Percentiles rank a stretch among this genome's conserved stretches.
Evolutionary conservation across 2,888 invertebrate genomes (phyloP).

Genomic region (Tethea ocularis): DNA sequence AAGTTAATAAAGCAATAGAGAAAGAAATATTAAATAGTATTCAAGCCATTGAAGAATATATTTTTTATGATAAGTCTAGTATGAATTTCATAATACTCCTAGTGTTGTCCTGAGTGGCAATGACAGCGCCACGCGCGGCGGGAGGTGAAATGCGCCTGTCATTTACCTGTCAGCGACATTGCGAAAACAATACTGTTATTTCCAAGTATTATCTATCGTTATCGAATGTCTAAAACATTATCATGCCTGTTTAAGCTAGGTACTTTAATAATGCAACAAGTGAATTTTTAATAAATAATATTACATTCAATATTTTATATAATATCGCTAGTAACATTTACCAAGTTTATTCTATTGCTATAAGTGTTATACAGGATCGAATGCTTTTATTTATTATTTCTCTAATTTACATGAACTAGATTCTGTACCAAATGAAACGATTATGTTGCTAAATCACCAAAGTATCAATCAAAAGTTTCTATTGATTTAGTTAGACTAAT

Average conservation of each 20-base stretch:
- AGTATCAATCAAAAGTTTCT: too few relatives aligned
- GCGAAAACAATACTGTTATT: conserved; percentile 71
- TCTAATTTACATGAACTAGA: too few relatives aligned
- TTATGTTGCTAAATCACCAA: too few relatives aligned
- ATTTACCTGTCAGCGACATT: conserved; percentile 60
- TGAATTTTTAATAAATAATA: conserved; percentile 10
- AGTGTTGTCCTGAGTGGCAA: conserved; percentile 60
- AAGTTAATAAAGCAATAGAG: too few relatives aligned
- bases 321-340: too few relatives aligned
- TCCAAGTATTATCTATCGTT: conserved; percentile 71
- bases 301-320: too few relatives aligned
- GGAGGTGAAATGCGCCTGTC: conserved; percentile 65
- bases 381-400: too few relatives aligned
- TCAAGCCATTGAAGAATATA: too few relatives aligned
- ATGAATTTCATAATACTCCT: conserved; percentile 41
- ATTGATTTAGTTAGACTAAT: too few relatives aligned
- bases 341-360: background rate
- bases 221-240: conserved; percentile 69
- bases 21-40: too few relatives aligned
- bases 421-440: too few relatives aligned
- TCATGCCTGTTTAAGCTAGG: conserved; percentile 50
- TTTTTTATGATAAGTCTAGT: conserved; percentile 22
- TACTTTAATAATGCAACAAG: conserved; percentile 45
- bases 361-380: too few relatives aligned
- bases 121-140: conserved; percentile 70